Percentiles rank a stretch among this genome's conserved stretches.
Conservation (phyloP, 2,797 vertebrate genomes). For the Thaleichthys pacificus region DNA sequence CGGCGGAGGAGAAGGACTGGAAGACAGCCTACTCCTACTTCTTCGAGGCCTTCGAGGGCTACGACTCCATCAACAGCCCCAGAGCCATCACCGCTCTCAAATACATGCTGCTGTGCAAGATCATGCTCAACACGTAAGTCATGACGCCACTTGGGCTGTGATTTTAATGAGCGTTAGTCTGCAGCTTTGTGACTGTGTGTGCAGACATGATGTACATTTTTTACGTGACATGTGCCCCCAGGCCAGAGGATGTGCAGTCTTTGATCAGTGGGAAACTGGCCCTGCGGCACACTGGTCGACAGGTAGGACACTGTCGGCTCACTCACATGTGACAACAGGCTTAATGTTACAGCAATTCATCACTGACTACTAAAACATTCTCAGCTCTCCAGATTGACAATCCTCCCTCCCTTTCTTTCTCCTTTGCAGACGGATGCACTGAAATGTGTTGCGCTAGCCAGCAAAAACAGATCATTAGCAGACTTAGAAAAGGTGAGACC, state of each 20-base stretch:
- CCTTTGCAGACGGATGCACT: slow-evolving; percentile 90
- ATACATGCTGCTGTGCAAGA: slow-evolving; percentile 99
- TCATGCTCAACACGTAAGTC: slow-evolving; percentile 93
- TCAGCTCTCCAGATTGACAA: background rate
- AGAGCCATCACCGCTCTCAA: slow-evolving; percentile 95
- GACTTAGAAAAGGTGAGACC: slow-evolving; percentile 95
- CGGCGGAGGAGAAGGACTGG: slow-evolving; percentile 99
- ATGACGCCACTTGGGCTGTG: background rate
- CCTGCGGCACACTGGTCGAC: slow-evolving; percentile 89
- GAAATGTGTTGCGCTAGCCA: slow-evolving; percentile 95
- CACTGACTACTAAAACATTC: background rate
- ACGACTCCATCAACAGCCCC: slow-evolving; percentile 95
- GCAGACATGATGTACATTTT: background rate
- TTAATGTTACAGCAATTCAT: background rate
- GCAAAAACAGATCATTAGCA: slow-evolving; percentile 98
- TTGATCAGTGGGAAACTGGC: slow-evolving; percentile 96
- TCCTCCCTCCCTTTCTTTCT: slow-evolving; percentile 17
- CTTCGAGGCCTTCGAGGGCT: slow-evolving; percentile 98
- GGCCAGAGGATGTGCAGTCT: slow-evolving; percentile 95
- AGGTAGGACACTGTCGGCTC: slow-evolving; percentile 72
- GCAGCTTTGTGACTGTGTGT: background rate
- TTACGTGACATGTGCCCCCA: slow-evolving; percentile 44
- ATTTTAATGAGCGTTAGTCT: no score
- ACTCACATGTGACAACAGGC: background rate
- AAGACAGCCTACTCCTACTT: slow-evolving; percentile 99